Evolutionary conservation across 1,140 invertebrate species (phyloP), one percentile per base, ranked within the genome.

Genomic region (Drosophila miranda): DNA sequence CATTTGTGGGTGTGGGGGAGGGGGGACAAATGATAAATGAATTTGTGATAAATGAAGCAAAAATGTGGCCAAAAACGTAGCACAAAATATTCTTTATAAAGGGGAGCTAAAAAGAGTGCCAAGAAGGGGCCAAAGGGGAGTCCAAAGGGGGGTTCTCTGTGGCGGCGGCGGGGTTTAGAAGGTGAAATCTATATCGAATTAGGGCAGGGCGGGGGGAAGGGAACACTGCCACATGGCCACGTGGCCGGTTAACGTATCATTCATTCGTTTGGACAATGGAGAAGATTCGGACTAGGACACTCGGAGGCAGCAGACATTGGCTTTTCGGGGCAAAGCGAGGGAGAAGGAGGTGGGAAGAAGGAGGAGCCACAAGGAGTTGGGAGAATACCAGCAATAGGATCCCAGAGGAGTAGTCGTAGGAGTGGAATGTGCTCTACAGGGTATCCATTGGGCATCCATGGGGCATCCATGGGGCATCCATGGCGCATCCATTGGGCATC

Each of bases 11-110:
- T 57, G 42, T 66, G 19, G 34, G 48, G 16, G 28, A n/a, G 9
- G 41, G 44, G 38, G 51, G 70, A 58, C 64, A 79, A 58, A 62
- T 79, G 70, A 74, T 60, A 61, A 76, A 61, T 70, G 74, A 76
- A 76, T 75, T 75, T 76, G 59, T 60, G 59, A 62, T 87, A 87
- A 87, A 87, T 87, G 83, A 88, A 87, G 84, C 83, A 13, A 38
- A 38, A 38, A 88, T 88, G 78, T 87, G 83, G 82, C 82, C 74
- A 87, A 87, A 87, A 87, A 38, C 34, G 82, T 87, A 87, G 78
- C 34, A 38, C 34, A 81, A 87, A 87, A 87, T 87, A 87, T 78
- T 87, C 82, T 87, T 87, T 76, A 73, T 76, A 80, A 67, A 59
- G 75, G 21, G 3, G 1, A 8, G n/a, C 19, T 7, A 44, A 19